Evolutionary conservation across 2,113 vertebrate genomes (phyloP), one percentile per base, ranked within the genome.

Genomic region (Myodes glareolus): DNA sequence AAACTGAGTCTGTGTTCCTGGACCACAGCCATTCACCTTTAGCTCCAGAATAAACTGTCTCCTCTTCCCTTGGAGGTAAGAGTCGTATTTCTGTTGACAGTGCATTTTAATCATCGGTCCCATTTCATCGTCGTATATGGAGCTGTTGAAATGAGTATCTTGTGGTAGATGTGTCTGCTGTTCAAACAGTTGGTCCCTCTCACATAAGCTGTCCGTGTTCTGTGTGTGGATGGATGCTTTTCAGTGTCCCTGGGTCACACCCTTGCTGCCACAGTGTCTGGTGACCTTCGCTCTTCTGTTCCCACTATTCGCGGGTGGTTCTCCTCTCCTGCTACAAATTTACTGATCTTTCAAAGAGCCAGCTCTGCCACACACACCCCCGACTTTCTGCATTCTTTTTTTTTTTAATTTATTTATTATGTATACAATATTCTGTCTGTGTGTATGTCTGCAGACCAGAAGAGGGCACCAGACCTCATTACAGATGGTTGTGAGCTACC

Each of bases 361-460:
- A 55, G 16, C 16, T 17, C 55, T 5, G 12, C 0, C 21, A 0
- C 16, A 16, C 55, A 2, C 12, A 11, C 52, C 16, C 13, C 12
- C 61, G 25, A 78, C 23, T 67, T 65, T 55, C 72, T 86, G n/a
- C n/a, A 7, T 21, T 75, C 17, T 67, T 67, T 67, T 89, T 63
- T 75, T 17, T 67, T 67, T 67, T 89, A n/a, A n/a, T n/a, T n/a
- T n/a, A n/a, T n/a, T n/a, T n/a, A n/a, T n/a, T n/a, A n/a, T n/a
- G n/a, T n/a, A n/a, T n/a, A n/a, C n/a, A n/a, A n/a, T n/a, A n/a
- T n/a, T n/a, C n/a, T n/a, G n/a, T n/a, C n/a, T n/a, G n/a, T n/a
- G n/a, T n/a, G n/a, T n/a, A n/a, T n/a, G n/a, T n/a, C n/a, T n/a
- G n/a, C n/a, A n/a, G n/a, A n/a, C n/a, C n/a, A n/a, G n/a, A n/a